phyloP scores from a whole-genome alignment of 2,888 invertebrate species.

The Listrodromus nycthemerus region DNA sequence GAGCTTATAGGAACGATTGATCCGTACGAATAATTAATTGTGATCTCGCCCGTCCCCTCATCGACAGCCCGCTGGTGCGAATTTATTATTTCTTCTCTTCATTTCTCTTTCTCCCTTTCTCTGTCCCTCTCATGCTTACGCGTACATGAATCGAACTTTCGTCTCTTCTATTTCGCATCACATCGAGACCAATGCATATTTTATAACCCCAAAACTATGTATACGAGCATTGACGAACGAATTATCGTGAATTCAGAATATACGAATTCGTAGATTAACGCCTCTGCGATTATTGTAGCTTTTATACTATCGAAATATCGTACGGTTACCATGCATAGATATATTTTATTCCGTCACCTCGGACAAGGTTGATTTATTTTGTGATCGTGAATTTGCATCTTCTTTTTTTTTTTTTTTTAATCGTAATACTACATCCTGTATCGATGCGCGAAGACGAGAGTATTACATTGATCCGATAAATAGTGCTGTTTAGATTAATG shows the following conservation, averaged over 20 bases:
- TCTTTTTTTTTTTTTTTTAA: neutral
- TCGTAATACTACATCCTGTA: conserved; percentile 33
- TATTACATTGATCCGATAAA: conserved; percentile 54
- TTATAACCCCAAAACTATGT: conserved; percentile 15
- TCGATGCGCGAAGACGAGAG: conserved; percentile 43
- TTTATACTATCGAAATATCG: conserved; percentile 15
- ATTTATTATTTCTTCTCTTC: conserved; percentile 40
- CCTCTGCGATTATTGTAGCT: conserved; percentile 37
- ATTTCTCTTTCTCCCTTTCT: conserved; percentile 15
- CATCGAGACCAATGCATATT: neutral
- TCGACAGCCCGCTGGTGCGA: conserved; percentile 55
- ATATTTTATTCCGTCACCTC: conserved; percentile 13
- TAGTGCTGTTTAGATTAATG: conserved; percentile 46
- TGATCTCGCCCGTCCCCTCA: conserved; percentile 62
- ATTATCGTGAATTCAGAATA: conserved; percentile 53
- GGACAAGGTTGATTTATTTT: conserved; percentile 35
- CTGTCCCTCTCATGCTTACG: neutral
- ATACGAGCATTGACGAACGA: conserved; percentile 57
- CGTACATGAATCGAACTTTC: neutral
- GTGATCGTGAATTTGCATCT: conserved; percentile 22
- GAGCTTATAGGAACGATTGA: neutral
- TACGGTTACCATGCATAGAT: conserved; percentile 10
- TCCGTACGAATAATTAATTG: conserved; percentile 56
- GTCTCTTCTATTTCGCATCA: neutral
- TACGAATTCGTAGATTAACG: conserved; percentile 47